Evolutionary conservation across 1,140 invertebrate genomes (phyloP), one percentile per base, ranked within the genome.

Genomic region (Drosophila fuyamai): DNA sequence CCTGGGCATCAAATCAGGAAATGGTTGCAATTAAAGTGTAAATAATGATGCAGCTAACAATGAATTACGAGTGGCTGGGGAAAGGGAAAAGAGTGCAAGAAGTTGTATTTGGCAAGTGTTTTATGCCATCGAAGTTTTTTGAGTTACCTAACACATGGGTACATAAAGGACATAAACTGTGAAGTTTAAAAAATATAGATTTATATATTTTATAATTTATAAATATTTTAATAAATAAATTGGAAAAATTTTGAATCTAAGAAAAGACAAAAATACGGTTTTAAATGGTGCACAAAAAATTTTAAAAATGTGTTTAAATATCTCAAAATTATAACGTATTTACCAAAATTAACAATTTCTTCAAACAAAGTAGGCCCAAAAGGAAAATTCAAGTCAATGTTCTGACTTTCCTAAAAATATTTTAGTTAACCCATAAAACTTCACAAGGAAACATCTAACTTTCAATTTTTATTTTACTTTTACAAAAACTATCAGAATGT

Each of bases 21-120:
- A 86, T 88, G 65, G 76, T 73, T 76, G 76, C 79, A 86, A 86
- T 86, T 86, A 86, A 79, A 82, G 76, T 58, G 76, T 68, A 88
- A 83, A 82, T 88, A 86, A 86, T 88, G 79, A 79, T 76, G 50
- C 56, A 61, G 65, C 72, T 51, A 65, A 72, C 66, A 79, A 76
- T 72, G 59, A 86, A 62, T 85, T 76, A 71, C 54, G 18, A 27
- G 16, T 38, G 18, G 10, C 4, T 47, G 13, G 32, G 10, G 12
- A 48, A 18, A 35, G 47, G 7, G 10, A 50, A 12, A 12, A 40
- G 13, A 23, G 54, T 18, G 14, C 4, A 6, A 8, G 7, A 8
- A n/a, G 29, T 32, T 41, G 1, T 13, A 36, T n/a, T 44, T 16
- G n/a, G 8, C 10, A 16, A 1, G 12, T 40, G 36, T n/a, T 59